Base-by-base conservation (phyloP, 1,140 invertebrate species). In the Drosophila triauraria region DNA sequence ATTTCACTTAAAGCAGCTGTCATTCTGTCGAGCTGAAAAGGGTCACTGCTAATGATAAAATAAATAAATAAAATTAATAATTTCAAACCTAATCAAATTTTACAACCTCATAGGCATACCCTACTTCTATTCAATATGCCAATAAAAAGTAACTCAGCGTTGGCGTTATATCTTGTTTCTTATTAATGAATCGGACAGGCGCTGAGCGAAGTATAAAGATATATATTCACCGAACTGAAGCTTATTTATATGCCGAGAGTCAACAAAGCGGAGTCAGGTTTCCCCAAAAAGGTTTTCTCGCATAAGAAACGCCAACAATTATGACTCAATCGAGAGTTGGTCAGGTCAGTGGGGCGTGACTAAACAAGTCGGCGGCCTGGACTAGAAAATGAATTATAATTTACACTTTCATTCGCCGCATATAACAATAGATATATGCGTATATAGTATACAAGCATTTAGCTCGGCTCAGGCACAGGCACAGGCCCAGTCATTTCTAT, bases 301-400 rank as follows among this genome's bases (percentile, higher is more conserved):
- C 27, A 13, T 38, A 57, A 69, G 67, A 69, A 69, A 40, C 48
- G 43, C 30, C 23, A 2, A 46, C 40, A 15, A 42, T 40, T 72
- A 76, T 76, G 72, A 76, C 74, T 76, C 72, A 76, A 76, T 76
- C 56, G 56, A 15, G 12, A 27, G 32, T 60, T 72, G 69, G 44
- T 17, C 69, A 27, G 69, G 69, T 59, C 69, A 72, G 67, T 72
- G 67, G 53, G 69, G 38, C 69, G 69, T 72, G 67, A 71, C 69
- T 71, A 72, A n/a, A 60, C 69, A 72, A 43, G 68, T 72, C 53
- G 46, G 38, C 38, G n/a, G 23, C 30, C 9, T 53, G 59, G 59
- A 38, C 23, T 61, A 59, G n/a, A 65, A 65, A 65, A 60, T 47
- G 63, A 61, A 72, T 60, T 50, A 72, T 72, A 72, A 72, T 59